Evolutionary conservation across 1,140 invertebrate genomes (phyloP), one percentile per base, ranked within the genome.

Genomic region (Cyclargus thomasi): DNA sequence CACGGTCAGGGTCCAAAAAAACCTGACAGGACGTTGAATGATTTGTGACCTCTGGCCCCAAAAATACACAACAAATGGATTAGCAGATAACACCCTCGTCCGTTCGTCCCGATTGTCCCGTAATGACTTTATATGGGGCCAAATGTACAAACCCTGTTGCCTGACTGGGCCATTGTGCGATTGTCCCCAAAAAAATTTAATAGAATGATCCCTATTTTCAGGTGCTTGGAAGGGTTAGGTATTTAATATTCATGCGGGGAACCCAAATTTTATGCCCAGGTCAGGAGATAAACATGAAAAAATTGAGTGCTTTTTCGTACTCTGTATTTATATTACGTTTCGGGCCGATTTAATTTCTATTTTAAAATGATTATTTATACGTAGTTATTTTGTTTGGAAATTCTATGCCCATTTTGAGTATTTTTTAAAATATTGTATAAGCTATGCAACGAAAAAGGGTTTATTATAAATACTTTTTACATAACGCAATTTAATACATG

Each of bases 81-180:
- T 79, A 80, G 77, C 73, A 76, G 81, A 68, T 77, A 73, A 69
- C 71, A 73, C 71, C 73, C 70, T 67, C 69, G 71, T 35, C 67
- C 72, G 73, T 71, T 2, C 14, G 39, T 8, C 39, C 68, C 70
- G 69, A 77, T 79, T 72, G 75, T 78, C 74, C 76, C 69, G 75
- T 82, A 80, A 85, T 80, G 75, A 77, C 67, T 69, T 73, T 68
- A 70, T 68, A 64, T 71, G 70, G 73, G 67, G 74, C 74, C 77
- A 80, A 85, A 82, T 83, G 81, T 79, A 80, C 68, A 76, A 83
- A 81, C 77, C 71, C 53, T 85, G 81, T 81, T 67, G 62, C 74
- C 20, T 21, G 55, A 59, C 55, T 59, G 18, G 18, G 53, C n/a
- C 20, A 59, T 59, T 59, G 55, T 55, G 20, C 16, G 57, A 47